A percentile compares a stretch with the other conserved stretches of the same genome.
Evolutionary conservation across 1,140 invertebrate genomes (phyloP).

Genomic region (Magallana ariakensis): DNA sequence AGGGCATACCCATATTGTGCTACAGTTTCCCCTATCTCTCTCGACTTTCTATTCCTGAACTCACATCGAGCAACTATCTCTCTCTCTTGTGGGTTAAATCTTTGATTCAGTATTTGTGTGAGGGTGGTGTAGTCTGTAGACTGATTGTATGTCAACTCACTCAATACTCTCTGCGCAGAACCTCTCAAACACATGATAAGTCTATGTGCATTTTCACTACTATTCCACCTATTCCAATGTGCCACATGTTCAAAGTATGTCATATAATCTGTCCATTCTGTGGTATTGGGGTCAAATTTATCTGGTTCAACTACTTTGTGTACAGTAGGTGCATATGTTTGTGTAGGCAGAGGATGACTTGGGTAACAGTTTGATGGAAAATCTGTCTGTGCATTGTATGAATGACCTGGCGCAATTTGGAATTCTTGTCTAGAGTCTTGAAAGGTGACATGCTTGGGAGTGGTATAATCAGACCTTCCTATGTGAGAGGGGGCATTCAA

Average conservation of each 20-base stretch:
- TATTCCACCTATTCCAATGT: neutral
- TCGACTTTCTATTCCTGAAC: constrained; percentile 42
- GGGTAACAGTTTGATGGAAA: too few species aligned
- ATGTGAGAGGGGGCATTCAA: too few species aligned
- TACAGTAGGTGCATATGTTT: too few species aligned
- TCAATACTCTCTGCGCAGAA: neutral
- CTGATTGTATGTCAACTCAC: neutral
- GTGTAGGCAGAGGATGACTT: too few species aligned
- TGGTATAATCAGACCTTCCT: too few species aligned
- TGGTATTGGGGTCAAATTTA: too few species aligned
- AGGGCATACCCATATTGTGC: constrained; percentile 49
- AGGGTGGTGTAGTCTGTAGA: neutral
- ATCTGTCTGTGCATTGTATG: too few species aligned
- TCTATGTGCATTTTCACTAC: neutral
- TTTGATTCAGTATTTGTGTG: neutral
- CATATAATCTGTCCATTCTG: neutral
- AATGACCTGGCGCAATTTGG: too few species aligned
- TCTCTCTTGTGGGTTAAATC: constrained; percentile 49
- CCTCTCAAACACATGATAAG: neutral
- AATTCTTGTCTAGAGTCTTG: too few species aligned
- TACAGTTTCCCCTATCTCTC: constrained; percentile 37
- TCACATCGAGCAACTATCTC: constrained; percentile 50
- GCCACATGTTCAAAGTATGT: neutral
- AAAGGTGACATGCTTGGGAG: too few species aligned
- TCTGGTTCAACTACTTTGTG: too few species aligned